Percentiles rank a stretch among this genome's conserved stretches.
Evolutionary conservation across 2,888 invertebrate genomes (phyloP).

Genomic region (Crematogaster levior): DNA sequence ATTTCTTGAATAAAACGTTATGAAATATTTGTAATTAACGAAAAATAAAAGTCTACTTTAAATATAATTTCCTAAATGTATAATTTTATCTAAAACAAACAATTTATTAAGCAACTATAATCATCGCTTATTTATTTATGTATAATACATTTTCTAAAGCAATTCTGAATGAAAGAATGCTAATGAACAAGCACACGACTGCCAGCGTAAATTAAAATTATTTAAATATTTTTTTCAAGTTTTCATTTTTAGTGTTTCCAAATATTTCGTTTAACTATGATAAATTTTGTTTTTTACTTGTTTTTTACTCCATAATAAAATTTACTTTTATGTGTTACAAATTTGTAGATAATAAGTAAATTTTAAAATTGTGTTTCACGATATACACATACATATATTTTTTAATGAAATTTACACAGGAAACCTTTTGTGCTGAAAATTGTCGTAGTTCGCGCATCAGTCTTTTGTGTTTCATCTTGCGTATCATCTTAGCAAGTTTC

Average conservation of each 20-base stretch:
- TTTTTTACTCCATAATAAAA: background rate
- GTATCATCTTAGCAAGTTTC: conserved; percentile 37
- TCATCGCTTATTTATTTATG: background rate
- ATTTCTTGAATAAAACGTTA: background rate
- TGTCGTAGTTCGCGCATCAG: conserved; percentile 17
- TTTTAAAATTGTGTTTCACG: background rate
- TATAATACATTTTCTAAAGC: background rate
- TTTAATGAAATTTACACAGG: background rate
- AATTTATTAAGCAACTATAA: background rate
- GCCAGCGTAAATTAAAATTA: background rate
- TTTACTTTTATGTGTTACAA: background rate
- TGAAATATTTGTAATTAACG: background rate
- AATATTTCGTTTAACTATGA: background rate
- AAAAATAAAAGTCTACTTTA: background rate
- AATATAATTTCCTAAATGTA: background rate
- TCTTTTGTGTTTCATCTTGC: conserved; percentile 1
- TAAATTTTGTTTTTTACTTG: background rate
- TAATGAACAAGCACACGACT: background rate
- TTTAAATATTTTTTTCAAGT: background rate
- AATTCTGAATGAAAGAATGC: background rate
- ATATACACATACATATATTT: background rate
- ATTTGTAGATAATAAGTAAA: background rate
- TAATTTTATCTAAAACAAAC: too few species aligned
- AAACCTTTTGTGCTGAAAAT: conserved; percentile 23
- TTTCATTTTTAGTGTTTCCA: background rate